These are phyloP conservation scores for Corydoras maculifer DNA, from an alignment of 2,113 vertebrate genomes.

Conservation along the genomic window DNA sequence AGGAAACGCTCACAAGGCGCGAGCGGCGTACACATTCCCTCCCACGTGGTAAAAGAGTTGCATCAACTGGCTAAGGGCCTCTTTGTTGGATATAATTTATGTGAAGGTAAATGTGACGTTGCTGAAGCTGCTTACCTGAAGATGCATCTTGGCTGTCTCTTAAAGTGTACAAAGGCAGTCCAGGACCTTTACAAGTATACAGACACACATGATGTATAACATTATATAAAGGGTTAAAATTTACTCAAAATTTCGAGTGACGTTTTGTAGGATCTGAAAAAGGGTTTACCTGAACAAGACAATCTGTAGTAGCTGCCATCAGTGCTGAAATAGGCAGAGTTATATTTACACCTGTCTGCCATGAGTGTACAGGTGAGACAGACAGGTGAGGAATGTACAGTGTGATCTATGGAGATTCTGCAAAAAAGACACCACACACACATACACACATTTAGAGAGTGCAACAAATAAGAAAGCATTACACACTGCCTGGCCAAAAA, in stretches of 20 bases:
- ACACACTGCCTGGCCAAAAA: too few species aligned
- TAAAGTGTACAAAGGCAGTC: conserved; percentile 66
- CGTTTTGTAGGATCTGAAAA: too few species aligned
- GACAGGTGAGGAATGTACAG: conserved; percentile 4
- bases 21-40: too few species aligned
- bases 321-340: conserved; percentile 80
- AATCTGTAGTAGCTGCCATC: conserved; percentile 73
- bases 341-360: conserved; percentile 74
- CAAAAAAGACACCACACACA: conserved; percentile 3
- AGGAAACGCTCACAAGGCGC: too few species aligned
- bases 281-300: conserved; percentile 73
- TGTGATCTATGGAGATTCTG: conserved; percentile 64
- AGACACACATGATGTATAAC: neutral
- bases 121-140: conserved; percentile 38
- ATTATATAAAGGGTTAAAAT: too few species aligned
- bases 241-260: too few species aligned
- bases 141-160: conserved; percentile 37
- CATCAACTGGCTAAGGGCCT: too few species aligned
- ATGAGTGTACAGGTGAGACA: conserved; percentile 79
- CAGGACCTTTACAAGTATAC: conserved; percentile 73
- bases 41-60: too few species aligned
- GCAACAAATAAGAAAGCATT: too few species aligned
- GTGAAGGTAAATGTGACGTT: neutral
- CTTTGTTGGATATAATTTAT: too few species aligned
- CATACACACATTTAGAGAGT: too few species aligned